Evolutionary conservation across 2,888 invertebrate species (phyloP).

Genomic region (Campoletis raptor): DNA sequence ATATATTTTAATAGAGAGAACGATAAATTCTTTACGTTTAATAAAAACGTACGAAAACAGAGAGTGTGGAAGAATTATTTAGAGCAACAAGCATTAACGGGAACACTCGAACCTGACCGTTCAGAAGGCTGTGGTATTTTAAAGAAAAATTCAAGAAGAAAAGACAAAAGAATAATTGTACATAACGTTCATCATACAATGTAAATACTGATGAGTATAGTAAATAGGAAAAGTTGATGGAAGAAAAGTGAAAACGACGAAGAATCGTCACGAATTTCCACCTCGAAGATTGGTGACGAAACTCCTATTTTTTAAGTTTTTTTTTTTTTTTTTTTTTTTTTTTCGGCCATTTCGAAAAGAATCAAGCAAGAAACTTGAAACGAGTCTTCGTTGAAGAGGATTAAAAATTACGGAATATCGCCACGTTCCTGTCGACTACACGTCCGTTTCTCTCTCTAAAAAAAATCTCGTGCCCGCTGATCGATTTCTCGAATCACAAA

Average conservation of each 20-base stretch:
- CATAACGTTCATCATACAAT: conserved; percentile 8
- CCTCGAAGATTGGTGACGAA: not conserved
- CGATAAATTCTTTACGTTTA: not conserved
- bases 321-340: no score
- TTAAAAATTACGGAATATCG: not conserved
- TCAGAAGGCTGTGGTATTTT: conserved; percentile 74
- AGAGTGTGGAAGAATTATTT: not conserved
- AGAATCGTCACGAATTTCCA: not conserved
- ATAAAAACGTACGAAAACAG: not conserved
- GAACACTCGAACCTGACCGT: conserved; percentile 70
- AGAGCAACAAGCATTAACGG: conserved; percentile 55
- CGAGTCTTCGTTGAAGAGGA: not conserved
- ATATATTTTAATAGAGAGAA: not conserved
- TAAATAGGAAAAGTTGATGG: not conserved
- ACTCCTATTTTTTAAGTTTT: no score
- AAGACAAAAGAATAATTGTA: conserved; percentile 35
- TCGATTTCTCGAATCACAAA: not conserved
- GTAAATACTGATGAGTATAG: conserved; percentile 34
- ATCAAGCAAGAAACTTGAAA: not conserved
- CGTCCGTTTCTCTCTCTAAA: conserved; percentile 12
- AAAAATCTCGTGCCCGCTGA: not conserved
- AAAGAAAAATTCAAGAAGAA: conserved; percentile 44
- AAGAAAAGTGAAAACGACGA: not conserved
- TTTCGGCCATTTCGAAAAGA: not conserved
- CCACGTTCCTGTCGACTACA: conserved; percentile 1